A percentile compares a stretch with the other conserved stretches of the same genome.
Evolutionary conservation across 2,113 vertebrate genomes (phyloP).

Genomic region (Apteryx mantelli): DNA sequence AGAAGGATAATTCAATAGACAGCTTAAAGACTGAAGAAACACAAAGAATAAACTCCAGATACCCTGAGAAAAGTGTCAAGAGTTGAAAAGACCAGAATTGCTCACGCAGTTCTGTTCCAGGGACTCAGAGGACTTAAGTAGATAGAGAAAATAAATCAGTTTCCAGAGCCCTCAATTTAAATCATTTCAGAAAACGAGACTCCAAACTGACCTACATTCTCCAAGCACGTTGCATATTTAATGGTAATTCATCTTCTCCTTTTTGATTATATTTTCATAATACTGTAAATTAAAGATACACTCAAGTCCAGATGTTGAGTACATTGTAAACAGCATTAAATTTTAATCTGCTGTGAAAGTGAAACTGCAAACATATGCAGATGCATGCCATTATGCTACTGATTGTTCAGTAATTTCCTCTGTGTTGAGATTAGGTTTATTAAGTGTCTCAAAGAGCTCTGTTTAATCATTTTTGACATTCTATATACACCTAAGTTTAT

Average conservation of each 20-base stretch:
- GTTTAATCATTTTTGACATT: not conserved
- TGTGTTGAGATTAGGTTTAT: not conserved
- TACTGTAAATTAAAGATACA: not conserved
- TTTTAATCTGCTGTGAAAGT: not conserved
- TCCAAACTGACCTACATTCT: not conserved
- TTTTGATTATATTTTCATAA: not conserved
- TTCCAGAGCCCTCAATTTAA: not conserved
- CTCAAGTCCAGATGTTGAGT: not conserved
- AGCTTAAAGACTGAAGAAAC: not conserved
- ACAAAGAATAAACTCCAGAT: not conserved
- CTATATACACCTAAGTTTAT: not conserved
- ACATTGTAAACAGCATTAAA: not conserved
- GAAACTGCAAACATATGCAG: not conserved
- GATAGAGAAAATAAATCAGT: not conserved
- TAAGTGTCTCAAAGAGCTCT: not conserved
- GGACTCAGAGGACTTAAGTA: not conserved
- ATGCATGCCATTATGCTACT: not conserved
- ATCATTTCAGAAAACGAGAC: not conserved
- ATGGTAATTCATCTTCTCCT: not conserved
- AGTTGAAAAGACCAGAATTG: not conserved
- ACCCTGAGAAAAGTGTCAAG: not conserved
- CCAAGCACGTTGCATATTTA: not conserved
- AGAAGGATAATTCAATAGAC: not conserved
- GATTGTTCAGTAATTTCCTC: not conserved
- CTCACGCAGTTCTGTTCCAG: not conserved